A percentile compares a stretch with the other conserved stretches of the same genome.
These are phyloP conservation scores for Sebastiscus tertius DNA, from an alignment of 2,797 vertebrate genomes.

Conservation along the genomic window DNA sequence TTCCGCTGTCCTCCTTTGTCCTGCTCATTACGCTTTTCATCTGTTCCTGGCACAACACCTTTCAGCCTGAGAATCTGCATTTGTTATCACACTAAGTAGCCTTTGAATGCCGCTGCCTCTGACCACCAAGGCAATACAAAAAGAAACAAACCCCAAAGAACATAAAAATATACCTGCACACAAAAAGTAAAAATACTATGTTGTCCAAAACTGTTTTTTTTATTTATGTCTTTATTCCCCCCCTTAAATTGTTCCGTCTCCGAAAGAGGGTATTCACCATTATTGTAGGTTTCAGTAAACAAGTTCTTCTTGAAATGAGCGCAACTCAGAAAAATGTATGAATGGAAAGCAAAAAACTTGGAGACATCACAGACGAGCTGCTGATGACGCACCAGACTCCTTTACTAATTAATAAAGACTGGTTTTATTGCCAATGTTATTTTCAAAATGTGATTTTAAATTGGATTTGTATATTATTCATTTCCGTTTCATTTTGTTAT, in stretches of 20 bases:
- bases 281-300: neutral
- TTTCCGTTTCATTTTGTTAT: neutral
- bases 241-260: neutral
- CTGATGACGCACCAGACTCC: constrained; percentile 6
- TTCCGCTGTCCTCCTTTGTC: constrained; percentile 21
- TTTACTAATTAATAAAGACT: neutral
- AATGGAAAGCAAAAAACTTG: neutral
- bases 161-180: neutral
- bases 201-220: neutral
- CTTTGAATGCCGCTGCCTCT: neutral
- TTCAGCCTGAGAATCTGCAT: constrained; percentile 14
- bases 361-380: neutral
- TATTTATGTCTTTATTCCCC: neutral
- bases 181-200: neutral
- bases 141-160: neutral
- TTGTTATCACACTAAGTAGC: neutral
- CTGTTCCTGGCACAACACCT: constrained; percentile 20
- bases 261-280: neutral
- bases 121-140: neutral
- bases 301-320: neutral
- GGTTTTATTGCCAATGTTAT: neutral
- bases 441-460: neutral
- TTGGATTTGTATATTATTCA: neutral
- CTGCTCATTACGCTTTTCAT: constrained; percentile 22
- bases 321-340: neutral